Conservation (phyloP, 2,888 invertebrate genomes). For the Mactromeris polynyma region DNA sequence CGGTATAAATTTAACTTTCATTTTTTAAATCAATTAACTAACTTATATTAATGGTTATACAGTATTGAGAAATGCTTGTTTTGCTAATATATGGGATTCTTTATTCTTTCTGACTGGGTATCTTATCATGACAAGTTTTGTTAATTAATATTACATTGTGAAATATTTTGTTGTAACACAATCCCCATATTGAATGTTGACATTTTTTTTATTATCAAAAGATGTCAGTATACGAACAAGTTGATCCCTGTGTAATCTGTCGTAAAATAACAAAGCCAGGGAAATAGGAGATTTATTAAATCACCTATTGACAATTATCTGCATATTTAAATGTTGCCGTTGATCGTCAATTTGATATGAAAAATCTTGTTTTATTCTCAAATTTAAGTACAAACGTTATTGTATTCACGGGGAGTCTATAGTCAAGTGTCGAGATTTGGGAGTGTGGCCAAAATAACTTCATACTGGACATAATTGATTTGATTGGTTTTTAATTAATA, state of each 20-base stretch:
- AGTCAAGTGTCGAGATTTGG: not conserved
- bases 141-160: conserved; percentile 4
- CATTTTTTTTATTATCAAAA: not conserved
- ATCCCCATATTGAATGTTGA: not conserved
- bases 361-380: not conserved
- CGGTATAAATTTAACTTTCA: too few relatives aligned
- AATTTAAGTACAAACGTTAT: not conserved
- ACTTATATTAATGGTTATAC: not conserved
- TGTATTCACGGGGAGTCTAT: not conserved
- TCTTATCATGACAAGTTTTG: not conserved
- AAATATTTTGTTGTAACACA: not conserved
- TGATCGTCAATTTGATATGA: not conserved
- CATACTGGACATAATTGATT: not conserved
- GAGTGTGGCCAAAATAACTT: conserved; percentile 1
- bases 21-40: too few relatives aligned
- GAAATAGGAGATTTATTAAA: not conserved
- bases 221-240: not conserved
- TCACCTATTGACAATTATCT: not conserved
- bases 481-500: not conserved
- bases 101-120: not conserved
- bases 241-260: not conserved
- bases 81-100: not conserved
- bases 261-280: not conserved
- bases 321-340: not conserved
- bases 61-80: not conserved